Conservation (phyloP, 2,797 vertebrate genomes). For the Dendrocincla tyrannina region DNA sequence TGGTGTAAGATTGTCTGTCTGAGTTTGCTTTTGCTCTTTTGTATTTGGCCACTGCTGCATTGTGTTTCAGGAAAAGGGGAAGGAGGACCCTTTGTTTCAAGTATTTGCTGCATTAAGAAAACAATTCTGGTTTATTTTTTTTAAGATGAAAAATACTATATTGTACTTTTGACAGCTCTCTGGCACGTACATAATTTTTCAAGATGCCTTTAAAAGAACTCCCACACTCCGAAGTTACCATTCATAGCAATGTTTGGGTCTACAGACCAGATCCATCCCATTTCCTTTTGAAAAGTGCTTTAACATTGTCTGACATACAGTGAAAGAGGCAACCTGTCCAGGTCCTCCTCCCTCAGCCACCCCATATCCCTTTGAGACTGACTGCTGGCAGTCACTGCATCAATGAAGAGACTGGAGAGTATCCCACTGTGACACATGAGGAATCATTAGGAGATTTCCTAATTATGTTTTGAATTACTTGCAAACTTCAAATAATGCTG, state of each 20-base stretch:
- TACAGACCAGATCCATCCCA: neutral
- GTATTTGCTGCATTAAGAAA: neutral
- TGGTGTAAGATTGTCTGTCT: neutral
- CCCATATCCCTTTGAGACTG: neutral
- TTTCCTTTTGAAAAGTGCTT: neutral
- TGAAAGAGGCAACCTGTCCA: neutral
- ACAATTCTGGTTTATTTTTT: neutral
- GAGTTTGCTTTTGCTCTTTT: neutral
- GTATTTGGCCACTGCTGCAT: neutral
- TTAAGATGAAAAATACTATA: neutral
- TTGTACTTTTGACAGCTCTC: neutral
- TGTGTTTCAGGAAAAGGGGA: neutral
- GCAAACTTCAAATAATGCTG: constrained; percentile 13
- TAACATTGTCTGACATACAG: neutral
- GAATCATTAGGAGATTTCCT: constrained; percentile 34
- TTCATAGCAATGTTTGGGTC: neutral
- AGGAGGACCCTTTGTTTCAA: neutral
- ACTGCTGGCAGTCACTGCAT: neutral
- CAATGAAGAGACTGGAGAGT: neutral
- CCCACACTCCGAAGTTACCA: neutral
- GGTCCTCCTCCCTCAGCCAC: neutral
- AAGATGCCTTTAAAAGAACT: constrained; percentile 6
- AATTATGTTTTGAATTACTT: constrained; percentile 36
- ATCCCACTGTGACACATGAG: neutral
- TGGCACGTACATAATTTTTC: neutral